Percentiles rank a stretch among this genome's conserved stretches.
These are phyloP conservation scores for Micoletzkya japonica DNA, from an alignment of 2,888 invertebrate genomes.

Conservation along the genomic window DNA sequence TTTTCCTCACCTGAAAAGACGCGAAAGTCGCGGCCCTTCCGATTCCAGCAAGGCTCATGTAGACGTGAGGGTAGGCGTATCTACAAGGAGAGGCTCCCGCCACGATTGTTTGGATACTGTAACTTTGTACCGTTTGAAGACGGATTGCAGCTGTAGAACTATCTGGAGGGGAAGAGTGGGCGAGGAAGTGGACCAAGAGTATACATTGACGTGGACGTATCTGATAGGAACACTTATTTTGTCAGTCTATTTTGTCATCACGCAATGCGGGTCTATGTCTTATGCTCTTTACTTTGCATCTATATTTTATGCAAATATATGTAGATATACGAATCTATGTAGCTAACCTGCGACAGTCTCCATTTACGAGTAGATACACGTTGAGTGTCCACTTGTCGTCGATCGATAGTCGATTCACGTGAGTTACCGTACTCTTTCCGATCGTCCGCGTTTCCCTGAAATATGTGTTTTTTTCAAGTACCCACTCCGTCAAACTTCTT, in stretches of 20 bases:
- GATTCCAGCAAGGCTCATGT: slow-evolving; percentile 44
- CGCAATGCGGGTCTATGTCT: too few relatives aligned
- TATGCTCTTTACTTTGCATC: too few relatives aligned
- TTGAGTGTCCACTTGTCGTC: slow-evolving; percentile 12
- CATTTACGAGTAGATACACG: slow-evolving; percentile 10
- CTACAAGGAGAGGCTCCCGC: not conserved
- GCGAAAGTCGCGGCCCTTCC: slow-evolving; percentile 49
- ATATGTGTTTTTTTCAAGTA: slow-evolving; percentile 5
- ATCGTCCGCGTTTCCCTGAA: slow-evolving; percentile 17
- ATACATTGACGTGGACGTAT: slow-evolving; percentile 16
- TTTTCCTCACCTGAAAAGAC: slow-evolving; percentile 37
- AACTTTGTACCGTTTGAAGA: slow-evolving; percentile 25
- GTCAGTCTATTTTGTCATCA: too few relatives aligned
- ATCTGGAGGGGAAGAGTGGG: not conserved
- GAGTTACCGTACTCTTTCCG: slow-evolving; percentile 18
- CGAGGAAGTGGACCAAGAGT: not conserved
- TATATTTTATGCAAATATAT: too few relatives aligned
- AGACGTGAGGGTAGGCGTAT: slow-evolving; percentile 37
- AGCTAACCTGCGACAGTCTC: slow-evolving; percentile 20
- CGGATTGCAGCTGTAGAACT: slow-evolving; percentile 12
- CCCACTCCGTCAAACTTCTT: slow-evolving; percentile 30
- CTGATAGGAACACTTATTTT: too few relatives aligned
- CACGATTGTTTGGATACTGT: not conserved
- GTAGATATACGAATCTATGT: not conserved
- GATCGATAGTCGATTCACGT: slow-evolving; percentile 21